Evolutionary conservation across 92 coral and sea anemone species (phyloP), one percentile per base, ranked within the genome.

Genomic region (Palythoa grandiflora): DNA sequence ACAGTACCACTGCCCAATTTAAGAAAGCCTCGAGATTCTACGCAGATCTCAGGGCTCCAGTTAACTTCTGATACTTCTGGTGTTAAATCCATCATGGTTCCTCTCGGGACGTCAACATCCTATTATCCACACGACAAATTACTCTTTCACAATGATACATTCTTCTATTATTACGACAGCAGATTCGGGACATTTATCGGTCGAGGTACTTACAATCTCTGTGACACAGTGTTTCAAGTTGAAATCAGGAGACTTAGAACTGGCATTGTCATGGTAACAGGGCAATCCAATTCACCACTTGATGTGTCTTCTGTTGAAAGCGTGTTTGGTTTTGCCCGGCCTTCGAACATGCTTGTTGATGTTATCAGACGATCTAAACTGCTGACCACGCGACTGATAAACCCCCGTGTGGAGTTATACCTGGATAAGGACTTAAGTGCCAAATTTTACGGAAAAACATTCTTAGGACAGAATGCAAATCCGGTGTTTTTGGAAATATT

Each of bases 171-270:
- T 15, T 80, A 80, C 75, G 88, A 93, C 36, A 68, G 87, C 6
- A 87, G 89, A 0, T 84, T 81, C 73, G 98, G 96, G 55, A 89
- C 99, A 16, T 91, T 95, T 81, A 83, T 97, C 16, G 99, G 97
- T 39, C 91, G 89, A 11, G 99, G 99, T 10, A 77, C 66, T 19
- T 97, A 91, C 76, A 71, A 87, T 54, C 93, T 97, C 15, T 97
- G 99, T 55, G 98, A 88, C 36, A 87, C 99, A 38, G 88, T 88
- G 38, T 97, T 97, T 73, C 83, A 87, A 40, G 89, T 93, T 54
- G 92, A 90, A 17, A 90, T 97, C 52, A 91, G 84, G 60, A 75
- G 91, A 60, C 83, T 73, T 5, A 68, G 61, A 35, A 88, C 92
- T 40, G 98, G 96, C 14, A 80, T 86, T 3, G 74, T 97, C 20